Percentiles rank a stretch among this genome's conserved stretches.
Evolutionary conservation across 2,797 vertebrate genomes (phyloP).

Genomic region (Ataeniobius toweri): DNA sequence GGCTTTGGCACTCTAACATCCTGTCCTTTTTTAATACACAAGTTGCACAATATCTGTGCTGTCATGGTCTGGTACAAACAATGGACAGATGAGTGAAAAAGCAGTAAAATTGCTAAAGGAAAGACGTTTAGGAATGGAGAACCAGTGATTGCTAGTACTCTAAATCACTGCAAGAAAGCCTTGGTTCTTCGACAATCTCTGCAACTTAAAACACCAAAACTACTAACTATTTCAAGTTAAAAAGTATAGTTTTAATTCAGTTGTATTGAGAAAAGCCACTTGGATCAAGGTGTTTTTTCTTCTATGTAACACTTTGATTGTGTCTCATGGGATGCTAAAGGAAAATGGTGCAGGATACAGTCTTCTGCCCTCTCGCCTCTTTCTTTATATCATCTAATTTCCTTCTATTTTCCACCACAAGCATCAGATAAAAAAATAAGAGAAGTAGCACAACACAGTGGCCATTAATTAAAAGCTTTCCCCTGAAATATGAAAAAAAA

Average conservation of each 20-base stretch:
- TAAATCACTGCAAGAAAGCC: neutral
- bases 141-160: neutral
- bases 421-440: neutral
- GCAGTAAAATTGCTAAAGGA: neutral
- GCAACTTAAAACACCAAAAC: neutral
- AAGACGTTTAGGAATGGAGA: neutral
- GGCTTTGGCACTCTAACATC: neutral
- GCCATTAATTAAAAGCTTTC: slow-evolving; percentile 50
- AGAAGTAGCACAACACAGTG: neutral
- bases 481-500: slow-evolving; percentile 14
- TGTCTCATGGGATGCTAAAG: neutral
- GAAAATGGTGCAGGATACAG: neutral
- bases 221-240: neutral
- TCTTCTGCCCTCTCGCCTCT: neutral
- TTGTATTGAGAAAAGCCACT: slow-evolving; percentile 5
- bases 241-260: slow-evolving; percentile 2
- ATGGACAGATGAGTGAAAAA: neutral
- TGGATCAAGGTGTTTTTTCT: neutral
- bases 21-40: neutral
- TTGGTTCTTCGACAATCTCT: neutral
- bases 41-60: neutral
- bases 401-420: neutral
- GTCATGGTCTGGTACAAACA: neutral
- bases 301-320: neutral
- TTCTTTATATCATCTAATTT: neutral